phyloP scores from a whole-genome alignment of 2,888 invertebrate genomes.

The Phyllotreta striolata region DNA sequence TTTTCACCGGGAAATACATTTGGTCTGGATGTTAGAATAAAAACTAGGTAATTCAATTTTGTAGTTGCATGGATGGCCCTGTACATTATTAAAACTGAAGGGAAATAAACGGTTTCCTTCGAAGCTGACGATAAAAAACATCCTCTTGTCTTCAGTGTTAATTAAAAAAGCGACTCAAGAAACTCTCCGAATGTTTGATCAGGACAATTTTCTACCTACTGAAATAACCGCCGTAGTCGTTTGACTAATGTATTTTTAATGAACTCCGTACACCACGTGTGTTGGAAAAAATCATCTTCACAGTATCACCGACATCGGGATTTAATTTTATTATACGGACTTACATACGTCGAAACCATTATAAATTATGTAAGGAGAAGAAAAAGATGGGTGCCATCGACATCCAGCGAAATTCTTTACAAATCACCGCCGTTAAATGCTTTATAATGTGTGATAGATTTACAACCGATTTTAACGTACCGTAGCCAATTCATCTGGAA shows the following conservation, averaged over 20 bases:
- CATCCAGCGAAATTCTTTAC: conserved; percentile 8
- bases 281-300: conserved; percentile 5
- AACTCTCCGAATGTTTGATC: not conserved
- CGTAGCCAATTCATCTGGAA: not conserved
- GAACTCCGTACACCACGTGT: conserved; percentile 14
- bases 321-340: conserved; percentile 6
- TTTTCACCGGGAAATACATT: too few relatives aligned
- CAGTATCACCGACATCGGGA: conserved; percentile 5
- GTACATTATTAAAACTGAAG: too few relatives aligned
- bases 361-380: not conserved
- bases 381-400: not conserved
- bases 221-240: conserved; percentile 9
- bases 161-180: not conserved
- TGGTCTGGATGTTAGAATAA: too few relatives aligned
- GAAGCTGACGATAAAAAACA: too few relatives aligned
- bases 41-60: too few relatives aligned
- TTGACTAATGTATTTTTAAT: conserved; percentile 22
- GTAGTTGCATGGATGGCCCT: too few relatives aligned
- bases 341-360: conserved; percentile 1
- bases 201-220: conserved; percentile 4
- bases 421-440: not conserved
- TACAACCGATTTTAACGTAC: not conserved
- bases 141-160: too few relatives aligned
- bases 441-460: not conserved
- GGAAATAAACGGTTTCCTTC: too few relatives aligned